Evolutionary conservation across 2,113 vertebrate genomes (phyloP), one percentile per base, ranked within the genome.

Genomic region (Australoheros scitulus): DNA sequence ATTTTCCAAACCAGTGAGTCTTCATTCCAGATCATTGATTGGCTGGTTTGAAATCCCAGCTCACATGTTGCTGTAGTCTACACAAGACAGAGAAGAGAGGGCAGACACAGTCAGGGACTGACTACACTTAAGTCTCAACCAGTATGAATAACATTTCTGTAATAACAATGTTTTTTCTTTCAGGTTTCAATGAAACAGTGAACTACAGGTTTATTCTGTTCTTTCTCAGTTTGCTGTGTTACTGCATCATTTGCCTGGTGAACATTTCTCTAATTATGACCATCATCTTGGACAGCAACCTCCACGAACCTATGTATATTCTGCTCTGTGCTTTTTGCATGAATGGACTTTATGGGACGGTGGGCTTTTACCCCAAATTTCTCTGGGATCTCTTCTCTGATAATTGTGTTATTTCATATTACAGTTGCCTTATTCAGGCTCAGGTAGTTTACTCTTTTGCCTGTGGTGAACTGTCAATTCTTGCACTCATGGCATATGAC

Each of bases 271-370:
- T 92, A 9, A 83, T 89, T 63, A 3, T 89, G 2, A 82, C 43
- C 17, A 85, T 93, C 24, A 77, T 88, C 20, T 56, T 87, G 43
- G 87, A 92, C 52, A 89, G 79, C 72, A 60, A 50, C 22, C 83
- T 92, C 10, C 88, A 93, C 80, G 89, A 92, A 55, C 89, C 91
- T 2, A 91, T 93, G 91, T 91, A 92, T 10, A 81, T 91, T 85
- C 24, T 91, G 14, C 86, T 52, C 6, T 52, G 47, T 63, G 79
- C 20, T 17, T 79, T 93, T 14, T 92, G 87, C 36, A 56, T 93
- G 18, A 92, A 91, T 50, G 58, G 59, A 34, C 83, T 93, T 58
- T 90, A 84, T 84, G 91, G 91, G 29, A 77, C 85, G 3, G 43
- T 80, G 58, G 87, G 85, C 50, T 92, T 93, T 64, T 93, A 87